A percentile compares a stretch with the other conserved stretches of the same genome.
These are phyloP conservation scores for Typhlichthys eigenmanni DNA, from an alignment of 2,797 vertebrate genomes.

Conservation along the genomic window DNA sequence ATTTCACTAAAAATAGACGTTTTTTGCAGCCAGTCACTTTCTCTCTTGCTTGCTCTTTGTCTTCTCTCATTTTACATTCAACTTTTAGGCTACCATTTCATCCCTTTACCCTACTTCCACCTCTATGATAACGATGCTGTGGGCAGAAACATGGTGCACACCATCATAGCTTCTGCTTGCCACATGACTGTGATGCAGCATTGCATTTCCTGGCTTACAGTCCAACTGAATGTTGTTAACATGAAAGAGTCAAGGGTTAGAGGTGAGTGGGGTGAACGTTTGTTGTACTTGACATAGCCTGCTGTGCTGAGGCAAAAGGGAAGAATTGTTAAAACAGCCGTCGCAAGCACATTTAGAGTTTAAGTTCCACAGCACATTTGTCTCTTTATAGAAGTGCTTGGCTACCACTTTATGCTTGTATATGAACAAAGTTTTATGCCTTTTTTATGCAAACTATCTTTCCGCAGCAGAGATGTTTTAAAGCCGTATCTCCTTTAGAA, in stretches of 20 bases:
- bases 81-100: slow-evolving; percentile 7
- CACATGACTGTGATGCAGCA: slow-evolving; percentile 30
- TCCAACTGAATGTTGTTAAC: slow-evolving; percentile 21
- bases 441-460: slow-evolving; percentile 12
- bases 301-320: not conserved
- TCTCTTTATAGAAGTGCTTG: slow-evolving; percentile 10
- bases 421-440: slow-evolving; percentile 10
- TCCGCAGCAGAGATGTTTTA: slow-evolving; percentile 19
- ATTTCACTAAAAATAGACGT: slow-evolving; percentile 30
- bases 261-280: not conserved
- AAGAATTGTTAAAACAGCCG: not conserved
- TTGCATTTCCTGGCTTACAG: slow-evolving; percentile 22
- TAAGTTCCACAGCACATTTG: slow-evolving; percentile 18
- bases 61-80: not conserved
- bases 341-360: slow-evolving; percentile 10
- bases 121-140: slow-evolving; percentile 24
- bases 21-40: slow-evolving; percentile 9
- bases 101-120: not conserved
- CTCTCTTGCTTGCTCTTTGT: not conserved
- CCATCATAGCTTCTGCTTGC: slow-evolving; percentile 29
- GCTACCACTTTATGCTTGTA: slow-evolving; percentile 1
- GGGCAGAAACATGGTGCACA: slow-evolving; percentile 22
- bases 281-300: no score
- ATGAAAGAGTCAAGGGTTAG: not conserved
- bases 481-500: slow-evolving; percentile 22